Evolutionary conservation across 2,888 invertebrate genomes (phyloP).

Genomic region (Hirtodrosophila trivittata): DNA sequence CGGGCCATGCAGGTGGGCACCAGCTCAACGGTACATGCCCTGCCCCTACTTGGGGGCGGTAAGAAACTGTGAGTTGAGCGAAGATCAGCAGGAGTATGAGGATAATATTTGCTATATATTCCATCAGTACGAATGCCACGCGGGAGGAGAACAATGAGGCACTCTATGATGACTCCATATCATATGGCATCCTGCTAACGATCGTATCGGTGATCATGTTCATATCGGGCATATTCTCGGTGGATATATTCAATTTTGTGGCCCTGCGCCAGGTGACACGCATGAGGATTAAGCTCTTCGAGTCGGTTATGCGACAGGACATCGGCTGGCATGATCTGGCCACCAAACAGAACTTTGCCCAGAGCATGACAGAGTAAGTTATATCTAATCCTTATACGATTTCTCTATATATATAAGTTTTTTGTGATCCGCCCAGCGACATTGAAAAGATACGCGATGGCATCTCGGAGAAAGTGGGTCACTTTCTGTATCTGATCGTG

Average conservation of each 20-base stretch:
- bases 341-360: conserved; percentile 89
- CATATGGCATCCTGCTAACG: conserved; percentile 87
- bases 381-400: neutral
- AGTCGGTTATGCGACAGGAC: conserved; percentile 88
- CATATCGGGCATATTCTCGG: conserved; percentile 87
- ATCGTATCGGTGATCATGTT: conserved; percentile 86
- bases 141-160: conserved; percentile 86
- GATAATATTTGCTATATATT: neutral
- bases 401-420: no score
- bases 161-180: conserved; percentile 87
- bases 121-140: conserved; percentile 85
- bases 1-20: conserved; percentile 86
- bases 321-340: conserved; percentile 90
- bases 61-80: conserved; percentile 84
- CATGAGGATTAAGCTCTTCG: conserved; percentile 87
- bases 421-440: no score
- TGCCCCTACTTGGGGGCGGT: conserved; percentile 88
- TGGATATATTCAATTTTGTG: conserved; percentile 88
- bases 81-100: neutral
- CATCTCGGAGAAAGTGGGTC: conserved; percentile 92
- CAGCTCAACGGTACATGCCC: conserved; percentile 86
- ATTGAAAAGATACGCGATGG: conserved; percentile 92
- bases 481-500: conserved; percentile 87
- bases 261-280: conserved; percentile 87
- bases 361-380: conserved; percentile 90